Base-by-base conservation (phyloP, 2,113 vertebrate genomes). In the Sorex araneus region DNA sequence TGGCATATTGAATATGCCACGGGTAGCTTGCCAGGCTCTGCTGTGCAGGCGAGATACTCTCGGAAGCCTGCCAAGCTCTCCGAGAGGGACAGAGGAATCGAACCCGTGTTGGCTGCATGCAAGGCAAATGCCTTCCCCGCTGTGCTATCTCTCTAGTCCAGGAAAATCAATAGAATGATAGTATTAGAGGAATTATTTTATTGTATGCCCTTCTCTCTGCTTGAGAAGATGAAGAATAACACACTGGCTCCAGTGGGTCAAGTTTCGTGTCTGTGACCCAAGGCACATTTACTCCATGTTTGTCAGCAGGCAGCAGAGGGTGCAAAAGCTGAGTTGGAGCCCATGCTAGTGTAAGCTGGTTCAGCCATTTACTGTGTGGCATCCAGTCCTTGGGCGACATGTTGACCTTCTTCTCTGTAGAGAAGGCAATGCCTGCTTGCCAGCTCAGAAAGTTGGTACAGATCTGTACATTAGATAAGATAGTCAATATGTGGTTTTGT, bases 191-290 rank as follows among this genome's bases (percentile, higher is more conserved):
- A 70, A 64, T 36, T 10, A 76, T 47, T 92, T 50, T 32, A 47
- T 76, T 34, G 47, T 8, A 66, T 28, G 10, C 10, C 74, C 32
- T 40, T 13, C 70, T 9, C 15, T 77, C 13, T 69, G 27, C 9
- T 18, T 92, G 64, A 90, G 78, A 84, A 83, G 54, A 77, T 47
- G 73, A 77, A 85, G 81, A 30, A 82, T 57, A 12, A 36, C 12
- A 8, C 25, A 30, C 0, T 30, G 34, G 60, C 34, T 80, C 2
- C 45, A 6, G 12, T 50, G 21, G 50, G 16, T 50, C 30, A 3
- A 23, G 40, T 23, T 66, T 70, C 25, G 1, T 0, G 19, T 74
- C 36, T 34, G n/a, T 2, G 0, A 50, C 12, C 27, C 27, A 69
- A 6, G 43, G 30, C n/a, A 30, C 1, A 0, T 1, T 30, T 15